Evolutionary conservation across 2,888 invertebrate genomes (phyloP).

Genomic region (Pandemis cinnamomeana): DNA sequence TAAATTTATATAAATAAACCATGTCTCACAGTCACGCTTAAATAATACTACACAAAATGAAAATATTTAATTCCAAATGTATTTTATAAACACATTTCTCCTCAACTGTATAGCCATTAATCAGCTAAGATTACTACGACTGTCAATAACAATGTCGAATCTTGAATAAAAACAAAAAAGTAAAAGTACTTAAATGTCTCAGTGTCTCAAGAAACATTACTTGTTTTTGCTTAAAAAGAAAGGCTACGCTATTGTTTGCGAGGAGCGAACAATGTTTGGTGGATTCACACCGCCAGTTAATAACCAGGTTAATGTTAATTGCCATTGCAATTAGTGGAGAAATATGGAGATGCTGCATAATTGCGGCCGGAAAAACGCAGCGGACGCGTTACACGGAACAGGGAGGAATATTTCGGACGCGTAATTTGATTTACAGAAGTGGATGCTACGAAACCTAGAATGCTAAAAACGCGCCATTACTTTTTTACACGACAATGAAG

Average conservation of each 20-base stretch:
- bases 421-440: too few relatives aligned
- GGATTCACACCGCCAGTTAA: slow-evolving; percentile 25
- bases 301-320: slow-evolving; percentile 44
- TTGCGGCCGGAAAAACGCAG: slow-evolving; percentile 9
- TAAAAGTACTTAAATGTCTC: slow-evolving; percentile 15
- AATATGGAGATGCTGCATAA: slow-evolving; percentile 35
- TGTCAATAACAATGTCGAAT: neutral
- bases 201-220: slow-evolving; percentile 17
- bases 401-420: neutral
- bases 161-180: slow-evolving; percentile 16
- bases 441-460: too few relatives aligned
- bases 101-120: neutral
- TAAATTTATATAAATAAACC: too few relatives aligned
- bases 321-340: slow-evolving; percentile 39
- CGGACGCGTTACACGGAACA: neutral
- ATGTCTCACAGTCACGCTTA: too few relatives aligned
- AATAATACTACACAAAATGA: too few relatives aligned
- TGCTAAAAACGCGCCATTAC: too few relatives aligned
- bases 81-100: neutral
- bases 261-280: slow-evolving; percentile 24
- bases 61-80: too few relatives aligned
- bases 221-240: slow-evolving; percentile 31
- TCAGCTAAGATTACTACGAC: neutral
- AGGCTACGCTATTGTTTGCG: slow-evolving; percentile 24
- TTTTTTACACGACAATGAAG: too few relatives aligned